Percentiles rank a stretch among this genome's conserved stretches.
Conservation (phyloP, 2,113 vertebrate species). For the Struthio camelus region DNA sequence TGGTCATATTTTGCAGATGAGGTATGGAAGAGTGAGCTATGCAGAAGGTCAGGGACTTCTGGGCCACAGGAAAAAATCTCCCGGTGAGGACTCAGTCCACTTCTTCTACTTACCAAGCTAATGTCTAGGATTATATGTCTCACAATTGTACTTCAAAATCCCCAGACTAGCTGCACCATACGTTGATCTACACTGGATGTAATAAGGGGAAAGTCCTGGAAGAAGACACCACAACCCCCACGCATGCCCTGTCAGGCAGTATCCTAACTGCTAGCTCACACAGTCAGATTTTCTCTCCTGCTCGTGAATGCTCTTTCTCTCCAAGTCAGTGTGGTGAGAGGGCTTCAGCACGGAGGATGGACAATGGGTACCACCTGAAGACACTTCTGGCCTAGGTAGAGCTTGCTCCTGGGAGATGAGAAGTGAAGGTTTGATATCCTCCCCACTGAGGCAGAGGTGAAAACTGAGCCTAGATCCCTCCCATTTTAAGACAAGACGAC, state of each 20-base stretch:
- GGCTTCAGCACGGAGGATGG: background rate
- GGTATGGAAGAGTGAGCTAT: background rate
- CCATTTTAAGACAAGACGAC: background rate
- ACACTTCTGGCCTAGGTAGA: background rate
- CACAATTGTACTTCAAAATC: background rate
- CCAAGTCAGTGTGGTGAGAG: background rate
- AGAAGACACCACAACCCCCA: background rate
- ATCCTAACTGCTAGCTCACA: too few species aligned
- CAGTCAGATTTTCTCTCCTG: background rate
- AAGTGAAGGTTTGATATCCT: background rate
- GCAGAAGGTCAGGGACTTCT: background rate
- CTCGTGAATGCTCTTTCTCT: background rate
- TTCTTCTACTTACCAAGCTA: background rate
- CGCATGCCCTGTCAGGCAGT: too few species aligned
- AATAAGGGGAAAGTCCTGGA: background rate
- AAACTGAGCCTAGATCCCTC: background rate
- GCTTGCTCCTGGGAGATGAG: background rate
- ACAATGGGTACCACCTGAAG: background rate
- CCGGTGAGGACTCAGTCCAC: rapidly evolving
- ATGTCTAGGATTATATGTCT: rapidly evolving
- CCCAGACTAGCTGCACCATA: background rate
- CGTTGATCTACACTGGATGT: background rate
- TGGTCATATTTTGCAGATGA: background rate
- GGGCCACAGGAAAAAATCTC: background rate
- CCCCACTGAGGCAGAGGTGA: background rate